Conservation (phyloP, 2,797 vertebrate species). For the Philypnodon macrostomus region DNA sequence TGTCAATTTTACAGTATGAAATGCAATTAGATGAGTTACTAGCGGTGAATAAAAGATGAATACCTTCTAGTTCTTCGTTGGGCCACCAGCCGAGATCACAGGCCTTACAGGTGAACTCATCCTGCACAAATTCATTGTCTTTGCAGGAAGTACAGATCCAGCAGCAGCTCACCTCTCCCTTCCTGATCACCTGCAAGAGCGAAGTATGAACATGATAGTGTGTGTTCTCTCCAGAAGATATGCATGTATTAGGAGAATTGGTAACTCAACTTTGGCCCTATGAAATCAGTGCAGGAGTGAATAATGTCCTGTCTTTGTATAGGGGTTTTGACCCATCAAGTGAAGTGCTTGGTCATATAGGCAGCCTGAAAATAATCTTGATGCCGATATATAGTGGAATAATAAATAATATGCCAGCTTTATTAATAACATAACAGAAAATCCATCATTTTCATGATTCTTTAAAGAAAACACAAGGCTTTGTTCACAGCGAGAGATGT, state of each 20-base stretch:
- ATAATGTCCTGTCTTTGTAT: too few relatives aligned
- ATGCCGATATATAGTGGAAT: too few relatives aligned
- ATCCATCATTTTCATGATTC: not conserved
- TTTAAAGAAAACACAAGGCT: not conserved
- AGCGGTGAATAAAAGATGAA: not conserved
- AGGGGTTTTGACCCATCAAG: too few relatives aligned
- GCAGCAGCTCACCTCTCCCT: conserved; percentile 98
- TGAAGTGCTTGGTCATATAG: too few relatives aligned
- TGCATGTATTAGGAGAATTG: too few relatives aligned
- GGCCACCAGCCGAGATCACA: conserved; percentile 98
- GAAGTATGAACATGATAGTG: too few relatives aligned
- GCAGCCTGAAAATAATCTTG: too few relatives aligned
- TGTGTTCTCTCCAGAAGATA: too few relatives aligned
- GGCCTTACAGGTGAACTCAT: conserved; percentile 97
- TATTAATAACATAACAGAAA: too few relatives aligned
- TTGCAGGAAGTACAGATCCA: conserved; percentile 98
- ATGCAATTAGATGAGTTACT: not conserved
- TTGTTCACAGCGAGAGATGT: not conserved
- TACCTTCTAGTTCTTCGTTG: conserved; percentile 87
- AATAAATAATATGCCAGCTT: too few relatives aligned
- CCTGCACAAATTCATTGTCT: conserved; percentile 94
- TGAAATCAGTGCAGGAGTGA: too few relatives aligned
- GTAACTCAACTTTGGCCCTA: too few relatives aligned
- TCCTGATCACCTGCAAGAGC: conserved; percentile 88
- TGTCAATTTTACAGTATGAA: not conserved